These are phyloP conservation scores for Paramormyrops hopkinsi DNA, from an alignment of 2,797 vertebrate species.

Conservation along the genomic window DNA sequence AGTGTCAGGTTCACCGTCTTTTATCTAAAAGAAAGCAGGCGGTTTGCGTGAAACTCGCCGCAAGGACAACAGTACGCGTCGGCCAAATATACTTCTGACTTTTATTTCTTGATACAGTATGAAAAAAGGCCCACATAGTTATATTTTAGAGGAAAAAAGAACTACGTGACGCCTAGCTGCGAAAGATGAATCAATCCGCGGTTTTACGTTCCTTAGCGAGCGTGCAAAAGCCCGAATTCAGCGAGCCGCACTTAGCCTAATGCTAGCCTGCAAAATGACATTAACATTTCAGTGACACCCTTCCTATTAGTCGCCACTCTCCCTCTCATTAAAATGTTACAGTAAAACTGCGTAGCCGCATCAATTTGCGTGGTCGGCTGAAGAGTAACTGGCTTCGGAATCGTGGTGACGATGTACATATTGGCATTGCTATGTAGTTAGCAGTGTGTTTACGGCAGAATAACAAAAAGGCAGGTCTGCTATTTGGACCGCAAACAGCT, in stretches of 20 bases:
- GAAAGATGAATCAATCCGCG: not conserved
- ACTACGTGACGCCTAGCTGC: not conserved
- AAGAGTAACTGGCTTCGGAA: not conserved
- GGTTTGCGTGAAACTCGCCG: not conserved
- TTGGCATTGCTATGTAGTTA: not conserved
- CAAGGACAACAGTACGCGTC: not conserved
- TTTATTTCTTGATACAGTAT: not conserved
- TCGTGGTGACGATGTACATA: not conserved
- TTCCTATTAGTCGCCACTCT: not conserved
- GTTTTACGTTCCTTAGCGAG: not conserved
- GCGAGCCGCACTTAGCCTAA: not conserved
- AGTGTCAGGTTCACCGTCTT: not conserved
- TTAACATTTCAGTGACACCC: not conserved
- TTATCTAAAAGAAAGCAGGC: not conserved
- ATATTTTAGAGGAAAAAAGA: not conserved
- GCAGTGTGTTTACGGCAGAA: not conserved
- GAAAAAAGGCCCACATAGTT: not conserved
- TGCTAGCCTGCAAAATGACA: not conserved
- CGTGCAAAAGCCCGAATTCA: not conserved
- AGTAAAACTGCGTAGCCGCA: not conserved
- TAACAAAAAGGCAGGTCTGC: not conserved
- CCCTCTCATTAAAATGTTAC: not conserved
- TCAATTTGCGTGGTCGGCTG: not conserved
- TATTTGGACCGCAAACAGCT: not conserved
- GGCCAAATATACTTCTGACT: not conserved